Evolutionary conservation across 2,113 vertebrate genomes (phyloP), one percentile per base, ranked within the genome.

Genomic region (Leptodactylus fuscus): DNA sequence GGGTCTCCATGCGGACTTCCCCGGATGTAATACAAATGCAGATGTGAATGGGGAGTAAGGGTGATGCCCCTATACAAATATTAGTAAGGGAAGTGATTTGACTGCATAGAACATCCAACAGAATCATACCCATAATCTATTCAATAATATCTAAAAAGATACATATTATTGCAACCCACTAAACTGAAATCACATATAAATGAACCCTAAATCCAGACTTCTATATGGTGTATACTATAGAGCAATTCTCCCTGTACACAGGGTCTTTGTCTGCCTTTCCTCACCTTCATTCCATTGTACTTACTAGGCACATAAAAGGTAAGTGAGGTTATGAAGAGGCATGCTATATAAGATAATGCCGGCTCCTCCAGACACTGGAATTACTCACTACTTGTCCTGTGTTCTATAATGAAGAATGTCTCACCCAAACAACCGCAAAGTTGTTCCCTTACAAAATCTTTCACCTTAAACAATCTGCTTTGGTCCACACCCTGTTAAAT

Each of bases 401-500:
- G 32, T 34, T 77, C 12, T 67, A 32, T 48, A 69, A 86, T 44
- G 51, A 81, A 51, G 44, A 44, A 86, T 81, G 76, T 71, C 62
- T 85, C 83, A 85, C 22, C 75, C 83, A 79, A 41, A 85, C n/a
- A 69, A 85, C 60, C 69, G 80, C 60, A 70, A 53, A 32, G 53
- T 29, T 77, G 58, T 67, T 82, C 41, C 70, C 82, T 55, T 77
- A 71, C 48, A 44, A 51, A 81, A 81, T 81, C 60, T 79, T 80
- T 73, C 46, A 86, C 84, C 76, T 86, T 46, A 91, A 89, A 87
- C 89, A 92, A 91, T 87, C 65, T 88, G 15, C 58, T 88, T 87
- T 77, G 82, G 84, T 89, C 82, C 88, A 91, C 58, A 86, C 86
- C 83, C 88, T 88, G 36, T 32, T 89, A 91, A 87, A 87, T 91